Conservation (phyloP, 2,113 vertebrate genomes). For the Otis tarda region DNA sequence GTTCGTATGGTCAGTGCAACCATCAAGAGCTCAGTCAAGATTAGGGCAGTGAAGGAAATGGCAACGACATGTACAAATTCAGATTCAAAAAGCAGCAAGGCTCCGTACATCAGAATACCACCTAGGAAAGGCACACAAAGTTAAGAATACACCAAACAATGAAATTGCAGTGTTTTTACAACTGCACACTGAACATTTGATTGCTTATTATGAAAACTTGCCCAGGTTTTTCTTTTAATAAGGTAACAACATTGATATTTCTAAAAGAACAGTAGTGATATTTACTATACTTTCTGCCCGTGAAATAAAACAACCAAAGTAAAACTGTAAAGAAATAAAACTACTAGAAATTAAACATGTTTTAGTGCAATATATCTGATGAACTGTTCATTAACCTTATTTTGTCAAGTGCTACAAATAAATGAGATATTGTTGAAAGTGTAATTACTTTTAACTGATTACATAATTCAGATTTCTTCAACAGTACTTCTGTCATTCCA, state of each 20-base stretch:
- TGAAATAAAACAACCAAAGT: not conserved
- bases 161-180: not conserved
- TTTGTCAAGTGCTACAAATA: constrained; percentile 21
- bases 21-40: constrained; percentile 97
- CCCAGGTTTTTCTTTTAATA: not conserved
- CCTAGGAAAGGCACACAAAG: constrained; percentile 73
- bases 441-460: constrained; percentile 65
- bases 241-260: not conserved
- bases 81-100: constrained; percentile 92
- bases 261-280: not conserved
- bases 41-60: constrained; percentile 96
- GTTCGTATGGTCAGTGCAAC: constrained; percentile 94
- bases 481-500: constrained; percentile 17
- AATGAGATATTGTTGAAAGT: constrained; percentile 40
- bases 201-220: not conserved
- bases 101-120: constrained; percentile 95
- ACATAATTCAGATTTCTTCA: constrained; percentile 50
- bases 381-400: not conserved
- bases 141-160: not conserved
- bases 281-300: not conserved
- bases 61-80: constrained; percentile 97
- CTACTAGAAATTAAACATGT: not conserved
- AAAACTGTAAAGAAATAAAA: not conserved
- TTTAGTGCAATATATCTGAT: not conserved
- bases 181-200: not conserved